A percentile compares a stretch with the other conserved stretches of the same genome.
Evolutionary conservation across 2,888 invertebrate species (phyloP).

Genomic region (Leucophora obtusa): DNA sequence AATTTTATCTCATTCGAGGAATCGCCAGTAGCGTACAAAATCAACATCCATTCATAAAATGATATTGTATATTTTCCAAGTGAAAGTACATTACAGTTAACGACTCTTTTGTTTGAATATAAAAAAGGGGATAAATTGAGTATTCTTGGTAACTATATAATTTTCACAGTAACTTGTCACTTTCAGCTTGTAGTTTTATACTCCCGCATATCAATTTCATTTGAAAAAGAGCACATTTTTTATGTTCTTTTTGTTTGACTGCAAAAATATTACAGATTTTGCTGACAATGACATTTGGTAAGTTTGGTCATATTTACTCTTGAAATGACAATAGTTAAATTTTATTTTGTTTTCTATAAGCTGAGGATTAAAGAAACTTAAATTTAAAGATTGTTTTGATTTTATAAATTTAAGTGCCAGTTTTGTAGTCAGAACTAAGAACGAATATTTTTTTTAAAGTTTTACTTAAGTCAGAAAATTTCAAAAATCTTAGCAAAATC

Average conservation of each 20-base stretch:
- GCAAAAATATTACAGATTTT: slow-evolving; percentile 23
- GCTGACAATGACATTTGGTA: slow-evolving; percentile 69
- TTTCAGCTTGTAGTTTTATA: neutral
- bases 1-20: too few relatives aligned
- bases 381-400: neutral
- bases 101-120: neutral
- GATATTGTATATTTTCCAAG: neutral
- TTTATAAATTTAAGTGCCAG: too few relatives aligned
- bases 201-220: slow-evolving; percentile 4
- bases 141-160: neutral
- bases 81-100: neutral
- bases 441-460: too few relatives aligned
- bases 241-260: slow-evolving; percentile 59
- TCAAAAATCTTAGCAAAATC: too few relatives aligned
- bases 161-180: neutral
- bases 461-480: too few relatives aligned
- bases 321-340: slow-evolving; percentile 8
- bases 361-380: neutral
- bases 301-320: slow-evolving; percentile 56
- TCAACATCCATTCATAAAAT: too few relatives aligned
- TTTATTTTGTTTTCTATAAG: neutral
- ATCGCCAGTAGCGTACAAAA: too few relatives aligned
- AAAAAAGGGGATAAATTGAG: neutral
- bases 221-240: neutral
- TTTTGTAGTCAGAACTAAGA: too few relatives aligned